Conservation (phyloP, 2,113 vertebrate species). For the Genyomyrus donnyi region DNA sequence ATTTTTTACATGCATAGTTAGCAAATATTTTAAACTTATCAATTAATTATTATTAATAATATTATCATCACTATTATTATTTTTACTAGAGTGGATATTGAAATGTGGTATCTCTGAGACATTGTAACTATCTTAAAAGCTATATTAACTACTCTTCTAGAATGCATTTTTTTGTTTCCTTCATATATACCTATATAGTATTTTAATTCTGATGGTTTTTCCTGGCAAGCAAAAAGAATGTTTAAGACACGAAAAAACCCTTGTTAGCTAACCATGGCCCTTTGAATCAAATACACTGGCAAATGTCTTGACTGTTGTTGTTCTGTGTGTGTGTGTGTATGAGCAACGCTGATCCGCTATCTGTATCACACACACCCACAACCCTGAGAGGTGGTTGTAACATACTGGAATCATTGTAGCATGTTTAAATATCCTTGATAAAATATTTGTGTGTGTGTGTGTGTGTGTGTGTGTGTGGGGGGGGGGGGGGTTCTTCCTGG, state of each 20-base stretch:
- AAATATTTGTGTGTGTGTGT: slow-evolving; percentile 57
- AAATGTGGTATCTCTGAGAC: background rate
- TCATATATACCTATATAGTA: background rate
- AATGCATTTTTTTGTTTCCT: background rate
- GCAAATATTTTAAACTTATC: background rate
- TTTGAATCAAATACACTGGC: background rate
- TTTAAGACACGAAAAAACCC: background rate
- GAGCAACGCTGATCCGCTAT: slow-evolving; percentile 26
- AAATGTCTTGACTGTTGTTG: background rate
- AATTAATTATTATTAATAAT: background rate
- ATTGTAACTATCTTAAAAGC: background rate
- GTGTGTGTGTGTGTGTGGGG: slow-evolving; percentile 34
- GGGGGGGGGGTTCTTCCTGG: slow-evolving; percentile 16
- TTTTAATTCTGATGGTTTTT: background rate
- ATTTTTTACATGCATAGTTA: background rate
- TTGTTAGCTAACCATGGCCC: background rate
- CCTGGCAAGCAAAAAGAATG: background rate
- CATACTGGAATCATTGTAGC: slow-evolving; percentile 42
- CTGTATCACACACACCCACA: slow-evolving; percentile 45
- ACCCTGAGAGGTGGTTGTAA: slow-evolving; percentile 40
- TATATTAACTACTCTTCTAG: background rate
- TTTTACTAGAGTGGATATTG: background rate
- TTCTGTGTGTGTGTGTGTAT: background rate
- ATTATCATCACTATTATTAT: background rate
- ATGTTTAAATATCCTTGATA: slow-evolving; percentile 63